Conservation (phyloP, 1,140 invertebrate genomes). For the Sogatella furcifera region DNA sequence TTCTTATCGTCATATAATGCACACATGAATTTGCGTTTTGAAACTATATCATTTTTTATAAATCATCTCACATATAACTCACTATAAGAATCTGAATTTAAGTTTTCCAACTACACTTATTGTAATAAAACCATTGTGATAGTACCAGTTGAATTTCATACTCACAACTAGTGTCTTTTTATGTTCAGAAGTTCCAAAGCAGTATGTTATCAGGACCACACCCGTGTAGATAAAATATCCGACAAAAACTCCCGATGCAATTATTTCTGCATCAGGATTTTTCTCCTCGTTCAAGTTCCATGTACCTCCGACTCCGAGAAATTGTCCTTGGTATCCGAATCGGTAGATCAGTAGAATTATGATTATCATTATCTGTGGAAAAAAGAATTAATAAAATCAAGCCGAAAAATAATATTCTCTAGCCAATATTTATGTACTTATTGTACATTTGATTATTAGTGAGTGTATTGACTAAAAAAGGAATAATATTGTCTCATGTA, state of each 20-base stretch:
- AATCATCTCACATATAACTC: too few relatives aligned
- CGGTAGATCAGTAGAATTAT: conserved; percentile 70
- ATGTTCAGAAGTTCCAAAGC: conserved; percentile 61
- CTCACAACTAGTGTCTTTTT: conserved; percentile 48
- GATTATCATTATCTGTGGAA: conserved; percentile 61
- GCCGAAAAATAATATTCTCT: too few relatives aligned
- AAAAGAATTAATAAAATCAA: conserved; percentile 19
- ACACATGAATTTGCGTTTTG: too few relatives aligned
- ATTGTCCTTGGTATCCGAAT: conserved; percentile 65
- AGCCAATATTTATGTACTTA: too few relatives aligned
- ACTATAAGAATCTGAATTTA: too few relatives aligned
- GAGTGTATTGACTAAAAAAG: too few relatives aligned
- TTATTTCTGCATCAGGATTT: conserved; percentile 70
- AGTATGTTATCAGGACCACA: conserved; percentile 27
- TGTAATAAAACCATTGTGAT: too few relatives aligned
- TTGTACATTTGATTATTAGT: too few relatives aligned
- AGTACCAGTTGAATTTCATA: conserved; percentile 8
- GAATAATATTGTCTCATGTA: too few relatives aligned
- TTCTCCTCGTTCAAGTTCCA: conserved; percentile 84
- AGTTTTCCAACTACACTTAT: too few relatives aligned
- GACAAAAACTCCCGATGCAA: conserved; percentile 73
- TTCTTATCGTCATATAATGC: too few relatives aligned
- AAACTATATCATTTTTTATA: too few relatives aligned
- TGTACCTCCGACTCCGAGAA: conserved; percentile 71
- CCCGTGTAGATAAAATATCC: conserved; percentile 55